Base-by-base conservation (phyloP, 1,140 invertebrate species). In the Cydia amplana region DNA sequence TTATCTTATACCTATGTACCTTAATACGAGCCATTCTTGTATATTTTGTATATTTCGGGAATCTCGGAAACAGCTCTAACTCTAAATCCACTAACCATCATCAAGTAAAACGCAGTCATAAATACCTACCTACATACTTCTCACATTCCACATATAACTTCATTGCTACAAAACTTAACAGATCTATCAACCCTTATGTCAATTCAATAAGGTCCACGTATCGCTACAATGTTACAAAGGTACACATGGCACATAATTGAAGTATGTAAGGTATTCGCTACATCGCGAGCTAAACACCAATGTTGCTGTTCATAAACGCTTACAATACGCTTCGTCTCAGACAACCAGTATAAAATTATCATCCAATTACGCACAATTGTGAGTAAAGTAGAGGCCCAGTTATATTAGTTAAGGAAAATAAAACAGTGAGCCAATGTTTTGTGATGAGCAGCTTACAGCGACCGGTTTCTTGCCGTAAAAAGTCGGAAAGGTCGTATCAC, bases 181-280 rank as follows among this genome's bases (percentile, higher is more conserved):
- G 9, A 60, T n/a, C 16, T 51, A 7, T 23, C 6, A 23, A 23
- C 18, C 10, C 55, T 60, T 60, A 23, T 12, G 1, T 60, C 55
- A 23, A 23, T n/a, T 10, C 7, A 60, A 60, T 60, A 60, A 23
- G 20, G 55, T 60, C 1, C 55, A 23, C 20, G 4, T 10, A 10
- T 20, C 7, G n/a, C 55, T n/a, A 51, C 16, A 51, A 23, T 60
- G 55, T 60, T 20, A 23, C 49, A 18, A 18, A 51, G 49, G 10
- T 60, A 60, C 55, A 60, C 55, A 60, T 60, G 55, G 55, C 55
- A 60, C 55, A 60, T 60, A 60, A 60, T 60, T 60, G 55, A 60
- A 60, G 55, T 60, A 60, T 60, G 55, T 60, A 60, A 60, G 55
- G 55, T n/a, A 60, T 60, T 60, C 55, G 20, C 55, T 60, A 60